Conservation (phyloP, 2,113 vertebrate species). For the cattle (Bos taurus) region ARS-UCD2.0 NC_037345.1:21290001-21290500, state of each 20-base stretch:
- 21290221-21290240: background rate
- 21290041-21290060: background rate
- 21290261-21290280: background rate
- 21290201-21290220: background rate
- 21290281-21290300: background rate
- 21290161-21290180: background rate
- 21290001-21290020: background rate
- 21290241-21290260: background rate
- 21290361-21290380: background rate
- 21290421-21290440: background rate
- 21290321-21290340: background rate
- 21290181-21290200: background rate
- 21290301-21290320: background rate
- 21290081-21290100: background rate
- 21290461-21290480: background rate
- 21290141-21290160: background rate
- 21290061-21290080: background rate
- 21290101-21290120: background rate
- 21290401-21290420: background rate
- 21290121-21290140: background rate
- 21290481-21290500: background rate
- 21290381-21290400: background rate
- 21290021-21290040: background rate
- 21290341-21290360: background rate
- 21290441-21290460: background rate